Percentiles rank a stretch among this genome's conserved stretches.
phyloP scores from a whole-genome alignment of 2,888 invertebrate species.

The Euspilapteryx auroguttella region DNA sequence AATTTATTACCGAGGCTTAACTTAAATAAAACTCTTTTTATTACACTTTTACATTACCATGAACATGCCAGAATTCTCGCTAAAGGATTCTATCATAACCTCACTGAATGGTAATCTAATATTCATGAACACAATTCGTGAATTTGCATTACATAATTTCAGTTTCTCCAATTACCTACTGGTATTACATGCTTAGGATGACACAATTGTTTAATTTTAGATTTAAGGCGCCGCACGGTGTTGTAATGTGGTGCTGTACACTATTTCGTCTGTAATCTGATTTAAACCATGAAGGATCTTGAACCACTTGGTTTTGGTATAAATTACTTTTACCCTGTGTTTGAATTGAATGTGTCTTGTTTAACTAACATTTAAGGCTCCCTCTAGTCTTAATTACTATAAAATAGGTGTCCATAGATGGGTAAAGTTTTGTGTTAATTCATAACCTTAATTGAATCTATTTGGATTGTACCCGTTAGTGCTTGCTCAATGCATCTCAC shows the following conservation, averaged over 20 bases:
- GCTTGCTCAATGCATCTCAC: too few species aligned
- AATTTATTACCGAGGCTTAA: not conserved
- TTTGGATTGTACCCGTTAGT: too few species aligned
- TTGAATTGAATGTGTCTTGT: too few species aligned
- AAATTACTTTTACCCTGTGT: too few species aligned
- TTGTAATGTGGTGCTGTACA: slow-evolving; percentile 7
- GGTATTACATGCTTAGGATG: slow-evolving; percentile 28
- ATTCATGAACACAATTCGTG: slow-evolving; percentile 4
- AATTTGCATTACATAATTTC: slow-evolving; percentile 39
- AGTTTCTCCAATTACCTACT: slow-evolving; percentile 14
- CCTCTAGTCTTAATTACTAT: too few species aligned
- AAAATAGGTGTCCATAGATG: too few species aligned
- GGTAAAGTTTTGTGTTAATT: too few species aligned
- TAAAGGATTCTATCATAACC: slow-evolving; percentile 37
- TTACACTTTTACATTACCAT: not conserved
- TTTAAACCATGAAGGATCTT: not conserved
- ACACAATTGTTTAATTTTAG: slow-evolving; percentile 52
- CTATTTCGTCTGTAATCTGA: not conserved
- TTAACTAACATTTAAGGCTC: too few species aligned
- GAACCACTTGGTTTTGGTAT: slow-evolving; percentile 16
- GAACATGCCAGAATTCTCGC: slow-evolving; percentile 34
- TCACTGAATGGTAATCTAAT: slow-evolving; percentile 31
- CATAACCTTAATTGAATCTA: too few species aligned
- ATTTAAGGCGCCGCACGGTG: slow-evolving; percentile 26
- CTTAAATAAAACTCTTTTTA: not conserved